phyloP scores from a whole-genome alignment of 2,113 vertebrate species.

The Sakesphorus luctuosus region DNA sequence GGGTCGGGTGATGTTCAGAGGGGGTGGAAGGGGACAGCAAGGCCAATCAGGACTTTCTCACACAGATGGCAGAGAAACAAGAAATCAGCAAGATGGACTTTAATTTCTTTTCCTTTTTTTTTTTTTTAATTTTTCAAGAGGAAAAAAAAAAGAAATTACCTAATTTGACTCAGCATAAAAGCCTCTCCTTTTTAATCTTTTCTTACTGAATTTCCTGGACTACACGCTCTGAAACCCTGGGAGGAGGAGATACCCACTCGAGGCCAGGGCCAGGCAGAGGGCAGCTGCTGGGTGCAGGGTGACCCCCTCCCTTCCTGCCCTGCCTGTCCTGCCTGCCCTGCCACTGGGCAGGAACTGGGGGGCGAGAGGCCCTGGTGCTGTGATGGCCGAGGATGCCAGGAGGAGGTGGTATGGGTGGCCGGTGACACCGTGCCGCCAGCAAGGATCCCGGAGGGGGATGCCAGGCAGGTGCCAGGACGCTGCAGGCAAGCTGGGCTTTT shows the following conservation, averaged over 20 bases:
- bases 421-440: neutral
- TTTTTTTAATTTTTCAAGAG: slow-evolving; percentile 49
- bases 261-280: neutral
- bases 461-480: neutral
- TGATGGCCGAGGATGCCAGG: neutral
- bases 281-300: neutral
- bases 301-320: neutral
- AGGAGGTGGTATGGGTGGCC: neutral
- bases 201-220: slow-evolving; percentile 72
- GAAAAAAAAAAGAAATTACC: slow-evolving; percentile 13
- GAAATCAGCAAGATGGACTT: slow-evolving; percentile 55
- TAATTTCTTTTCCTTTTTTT: slow-evolving; percentile 30
- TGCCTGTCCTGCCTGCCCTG: neutral
- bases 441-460: neutral
- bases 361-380: neutral
- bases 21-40: slow-evolving; percentile 63
- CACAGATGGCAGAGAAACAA: slow-evolving; percentile 33
- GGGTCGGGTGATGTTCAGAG: slow-evolving; percentile 56
- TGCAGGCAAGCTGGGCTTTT: slow-evolving; percentile 20
- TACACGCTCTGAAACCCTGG: slow-evolving; percentile 22
- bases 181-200: slow-evolving; percentile 76
- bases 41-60: slow-evolving; percentile 73
- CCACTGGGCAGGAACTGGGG: neutral
- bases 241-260: neutral
- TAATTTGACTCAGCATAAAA: slow-evolving; percentile 70